These are phyloP conservation scores for Crocuta crocuta DNA, from an alignment of 2,113 vertebrate species.

Conservation along the genomic window DNA sequence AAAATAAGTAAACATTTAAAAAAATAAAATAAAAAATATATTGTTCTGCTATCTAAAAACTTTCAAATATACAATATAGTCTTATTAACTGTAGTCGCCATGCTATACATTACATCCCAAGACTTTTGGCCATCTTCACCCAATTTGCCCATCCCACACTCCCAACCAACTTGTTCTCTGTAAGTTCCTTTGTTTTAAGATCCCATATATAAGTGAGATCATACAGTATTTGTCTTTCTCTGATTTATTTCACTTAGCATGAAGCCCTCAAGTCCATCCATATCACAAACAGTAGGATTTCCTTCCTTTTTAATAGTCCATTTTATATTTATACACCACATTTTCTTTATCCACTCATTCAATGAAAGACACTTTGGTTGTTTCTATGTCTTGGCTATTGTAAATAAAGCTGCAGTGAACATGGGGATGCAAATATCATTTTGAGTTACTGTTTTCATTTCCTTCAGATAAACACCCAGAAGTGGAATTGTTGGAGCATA, in stretches of 20 bases:
- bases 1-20: too few relatives aligned
- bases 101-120: background rate
- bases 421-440: background rate
- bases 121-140: background rate
- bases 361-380: background rate
- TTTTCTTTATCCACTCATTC: background rate
- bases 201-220: background rate
- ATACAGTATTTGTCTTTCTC: background rate
- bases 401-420: background rate
- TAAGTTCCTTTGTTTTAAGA: background rate
- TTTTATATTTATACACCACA: background rate
- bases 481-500: background rate
- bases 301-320: background rate
- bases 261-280: constrained; percentile 3
- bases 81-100: background rate
- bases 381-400: background rate
- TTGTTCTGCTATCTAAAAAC: constrained; percentile 20
- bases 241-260: background rate
- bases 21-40: background rate
- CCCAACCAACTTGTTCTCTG: background rate
- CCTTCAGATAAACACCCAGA: background rate
- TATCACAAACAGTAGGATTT: background rate
- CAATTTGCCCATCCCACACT: background rate
- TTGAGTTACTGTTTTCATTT: background rate
- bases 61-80: background rate